Percentiles rank a stretch among this genome's conserved stretches.
phyloP scores from a whole-genome alignment of 2,797 vertebrate species.

The Acanthornis magna region DNA sequence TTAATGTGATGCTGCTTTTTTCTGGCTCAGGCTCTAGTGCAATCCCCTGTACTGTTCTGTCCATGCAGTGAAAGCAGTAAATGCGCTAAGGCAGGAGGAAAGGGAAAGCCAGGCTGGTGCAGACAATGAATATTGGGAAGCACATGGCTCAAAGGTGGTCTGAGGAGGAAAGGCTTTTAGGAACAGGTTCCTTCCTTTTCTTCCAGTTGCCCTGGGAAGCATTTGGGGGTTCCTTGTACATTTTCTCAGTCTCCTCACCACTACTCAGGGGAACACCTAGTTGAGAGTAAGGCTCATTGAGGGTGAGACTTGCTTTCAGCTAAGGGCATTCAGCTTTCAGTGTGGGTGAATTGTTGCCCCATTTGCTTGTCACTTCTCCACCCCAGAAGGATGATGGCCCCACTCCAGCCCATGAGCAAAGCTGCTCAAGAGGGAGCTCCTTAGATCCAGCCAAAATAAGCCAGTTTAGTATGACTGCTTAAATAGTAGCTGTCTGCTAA shows the following conservation, averaged over 20 bases:
- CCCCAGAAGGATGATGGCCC: background rate
- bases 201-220: background rate
- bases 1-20: background rate
- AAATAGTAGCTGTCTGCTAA: slow-evolving; percentile 12
- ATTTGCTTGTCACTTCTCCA: background rate
- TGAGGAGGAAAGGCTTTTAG: background rate
- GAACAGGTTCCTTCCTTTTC: background rate
- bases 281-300: background rate
- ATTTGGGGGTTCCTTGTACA: background rate
- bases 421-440: background rate
- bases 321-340: background rate
- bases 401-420: background rate
- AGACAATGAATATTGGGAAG: background rate
- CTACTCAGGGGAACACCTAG: background rate
- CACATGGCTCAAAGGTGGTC: rapidly evolving
- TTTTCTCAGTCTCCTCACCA: background rate
- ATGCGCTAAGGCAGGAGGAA: background rate
- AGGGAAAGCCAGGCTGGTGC: background rate
- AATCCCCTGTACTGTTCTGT: background rate
- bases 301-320: background rate
- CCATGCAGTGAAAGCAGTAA: background rate
- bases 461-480: slow-evolving; percentile 16
- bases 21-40: background rate
- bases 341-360: background rate
- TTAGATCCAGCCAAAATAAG: slow-evolving; percentile 11